Percentiles rank a stretch among this genome's conserved stretches.
Evolutionary conservation across 2,888 invertebrate species (phyloP).

Genomic region (Diadegma fenestrale): DNA sequence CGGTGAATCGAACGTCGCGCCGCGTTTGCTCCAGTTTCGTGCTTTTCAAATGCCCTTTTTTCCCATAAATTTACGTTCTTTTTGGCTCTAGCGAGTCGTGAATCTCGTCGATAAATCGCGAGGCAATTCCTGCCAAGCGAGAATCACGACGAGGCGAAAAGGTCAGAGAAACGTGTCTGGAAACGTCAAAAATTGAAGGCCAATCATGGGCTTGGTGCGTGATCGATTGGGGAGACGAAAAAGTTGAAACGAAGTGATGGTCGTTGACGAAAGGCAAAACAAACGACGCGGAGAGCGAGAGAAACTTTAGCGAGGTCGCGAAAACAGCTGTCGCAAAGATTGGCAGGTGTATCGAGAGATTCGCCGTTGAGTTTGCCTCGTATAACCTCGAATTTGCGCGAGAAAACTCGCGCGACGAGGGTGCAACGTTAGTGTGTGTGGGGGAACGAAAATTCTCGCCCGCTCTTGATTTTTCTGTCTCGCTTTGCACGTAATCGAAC

Average conservation of each 20-base stretch:
- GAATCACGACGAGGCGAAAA: neutral
- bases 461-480: neutral
- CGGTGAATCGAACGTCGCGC: conserved; percentile 53
- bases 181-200: neutral
- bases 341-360: conserved; percentile 64
- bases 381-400: conserved; percentile 51
- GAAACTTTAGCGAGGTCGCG: conserved; percentile 36
- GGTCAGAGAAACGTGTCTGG: neutral
- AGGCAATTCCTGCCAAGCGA: conserved; percentile 49
- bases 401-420: conserved; percentile 14
- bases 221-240: neutral
- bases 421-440: conserved; percentile 20
- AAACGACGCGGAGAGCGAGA: neutral
- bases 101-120: conserved; percentile 62
- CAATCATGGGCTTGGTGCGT: neutral
- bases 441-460: neutral
- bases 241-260: neutral
- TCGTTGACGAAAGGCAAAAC: neutral
- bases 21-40: conserved; percentile 65
- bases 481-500: conserved; percentile 41
- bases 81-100: conserved; percentile 28
- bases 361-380: conserved; percentile 29
- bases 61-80: conserved; percentile 11
- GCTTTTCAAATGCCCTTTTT: conserved; percentile 26
- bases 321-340: conserved; percentile 65